Conservation (phyloP, 1,140 invertebrate species). For the Drosophila nasuta region DNA sequence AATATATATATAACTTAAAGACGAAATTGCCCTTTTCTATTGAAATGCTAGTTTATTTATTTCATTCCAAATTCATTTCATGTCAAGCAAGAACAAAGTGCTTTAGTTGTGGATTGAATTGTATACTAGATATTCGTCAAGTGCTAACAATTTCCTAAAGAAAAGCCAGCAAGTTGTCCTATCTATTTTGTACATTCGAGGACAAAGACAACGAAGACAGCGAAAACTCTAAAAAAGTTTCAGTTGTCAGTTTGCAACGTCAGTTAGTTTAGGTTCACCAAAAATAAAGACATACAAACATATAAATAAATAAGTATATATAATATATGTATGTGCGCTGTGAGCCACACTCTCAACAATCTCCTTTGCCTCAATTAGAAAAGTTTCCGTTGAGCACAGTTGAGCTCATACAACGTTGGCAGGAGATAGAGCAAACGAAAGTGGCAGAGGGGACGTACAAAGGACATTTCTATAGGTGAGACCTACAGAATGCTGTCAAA, state of each 20-base stretch:
- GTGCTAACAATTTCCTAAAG: background rate
- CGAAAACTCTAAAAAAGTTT: slow-evolving; percentile 21
- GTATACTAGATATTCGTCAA: background rate
- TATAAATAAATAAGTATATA: slow-evolving; percentile 30
- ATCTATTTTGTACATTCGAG: slow-evolving; percentile 26
- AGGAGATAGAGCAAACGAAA: background rate
- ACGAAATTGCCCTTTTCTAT: too few species aligned
- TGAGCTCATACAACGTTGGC: slow-evolving; percentile 16
- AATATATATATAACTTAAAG: too few species aligned
- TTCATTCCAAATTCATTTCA: background rate
- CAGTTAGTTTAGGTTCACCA: background rate
- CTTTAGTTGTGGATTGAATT: background rate
- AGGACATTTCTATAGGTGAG: slow-evolving; percentile 10
- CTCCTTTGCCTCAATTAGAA: slow-evolving; percentile 71
- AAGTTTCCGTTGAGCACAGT: slow-evolving; percentile 57
- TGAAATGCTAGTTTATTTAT: background rate
- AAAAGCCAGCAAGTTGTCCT: slow-evolving; percentile 15
- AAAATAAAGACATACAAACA: background rate
- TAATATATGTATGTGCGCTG: slow-evolving; percentile 15
- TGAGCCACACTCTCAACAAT: slow-evolving; percentile 53
- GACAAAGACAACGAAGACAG: slow-evolving; percentile 6
- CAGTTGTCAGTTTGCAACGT: slow-evolving; percentile 14
- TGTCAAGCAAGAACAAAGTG: background rate
- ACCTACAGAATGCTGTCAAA: slow-evolving; percentile 18
- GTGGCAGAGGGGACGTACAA: slow-evolving; percentile 3